Evolutionary conservation across 2,888 invertebrate genomes (phyloP).

Genomic region (Lordiphosa fenestrarum): DNA sequence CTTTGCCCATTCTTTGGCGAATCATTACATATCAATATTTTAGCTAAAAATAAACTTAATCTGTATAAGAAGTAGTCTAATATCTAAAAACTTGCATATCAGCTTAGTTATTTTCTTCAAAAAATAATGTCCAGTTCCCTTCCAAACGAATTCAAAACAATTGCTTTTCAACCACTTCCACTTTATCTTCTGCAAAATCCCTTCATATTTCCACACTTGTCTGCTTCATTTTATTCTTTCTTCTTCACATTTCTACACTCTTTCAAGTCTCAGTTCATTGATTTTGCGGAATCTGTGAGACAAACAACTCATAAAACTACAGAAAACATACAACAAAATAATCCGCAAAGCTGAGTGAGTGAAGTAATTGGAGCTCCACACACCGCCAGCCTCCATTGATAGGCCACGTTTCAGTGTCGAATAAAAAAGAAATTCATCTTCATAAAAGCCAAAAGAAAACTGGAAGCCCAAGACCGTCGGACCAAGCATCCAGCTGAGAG

Average conservation of each 20-base stretch:
- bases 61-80: too few relatives aligned
- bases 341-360: slow-evolving; percentile 38
- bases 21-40: too few relatives aligned
- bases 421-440: slow-evolving; percentile 74
- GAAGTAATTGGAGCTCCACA: slow-evolving; percentile 66
- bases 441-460: slow-evolving; percentile 50
- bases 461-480: slow-evolving; percentile 21
- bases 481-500: slow-evolving; percentile 47
- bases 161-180: slow-evolving; percentile 20
- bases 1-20: too few relatives aligned
- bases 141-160: slow-evolving; percentile 11
- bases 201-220: not conserved
- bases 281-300: slow-evolving; percentile 41
- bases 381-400: slow-evolving; percentile 17
- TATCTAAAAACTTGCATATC: too few relatives aligned
- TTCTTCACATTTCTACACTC: not conserved
- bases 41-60: too few relatives aligned
- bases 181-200: not conserved
- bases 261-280: slow-evolving; percentile 34
- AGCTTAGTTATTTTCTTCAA: too few relatives aligned
- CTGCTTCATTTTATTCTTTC: not conserved
- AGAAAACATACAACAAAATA: slow-evolving; percentile 42
- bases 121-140: too few relatives aligned
- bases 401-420: slow-evolving; percentile 44
- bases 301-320: slow-evolving; percentile 17